Conservation (phyloP, 1,140 invertebrate genomes). For the Pteromalus puparum region DNA sequence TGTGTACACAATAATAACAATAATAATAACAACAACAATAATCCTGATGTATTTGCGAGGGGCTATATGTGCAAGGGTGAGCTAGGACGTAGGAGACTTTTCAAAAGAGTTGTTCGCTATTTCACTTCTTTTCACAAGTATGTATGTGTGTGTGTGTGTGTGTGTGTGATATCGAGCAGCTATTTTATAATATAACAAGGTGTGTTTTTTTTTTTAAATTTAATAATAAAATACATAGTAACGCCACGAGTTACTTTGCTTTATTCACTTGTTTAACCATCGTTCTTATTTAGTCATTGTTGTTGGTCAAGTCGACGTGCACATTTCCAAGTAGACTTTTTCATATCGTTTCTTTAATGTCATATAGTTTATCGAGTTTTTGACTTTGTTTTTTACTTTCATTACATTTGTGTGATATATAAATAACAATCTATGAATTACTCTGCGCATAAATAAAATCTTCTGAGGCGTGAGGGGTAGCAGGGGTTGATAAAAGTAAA, state of each 20-base stretch:
- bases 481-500: conserved; percentile 6
- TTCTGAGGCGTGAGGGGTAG: not conserved
- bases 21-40: no score
- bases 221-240: not conserved
- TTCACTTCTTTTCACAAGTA: not conserved
- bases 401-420: not conserved
- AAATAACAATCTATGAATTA: not conserved
- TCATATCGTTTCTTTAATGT: not conserved
- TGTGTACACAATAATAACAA: no score
- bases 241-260: not conserved
- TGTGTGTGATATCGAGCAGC: not conserved
- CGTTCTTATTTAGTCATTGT: not conserved
- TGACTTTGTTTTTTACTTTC: not conserved
- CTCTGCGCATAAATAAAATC: not conserved
- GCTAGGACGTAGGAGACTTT: not conserved
- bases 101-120: not conserved
- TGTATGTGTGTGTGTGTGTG: no score
- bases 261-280: not conserved
- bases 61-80: not conserved
- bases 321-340: conserved; percentile 52
- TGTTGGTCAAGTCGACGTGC: conserved; percentile 41
- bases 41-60: no score
- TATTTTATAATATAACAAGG: no score
- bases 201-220: not conserved
- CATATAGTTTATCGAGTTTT: not conserved